Evolutionary conservation across 2,888 invertebrate genomes (phyloP).

Genomic region (Embidobia sp.): DNA sequence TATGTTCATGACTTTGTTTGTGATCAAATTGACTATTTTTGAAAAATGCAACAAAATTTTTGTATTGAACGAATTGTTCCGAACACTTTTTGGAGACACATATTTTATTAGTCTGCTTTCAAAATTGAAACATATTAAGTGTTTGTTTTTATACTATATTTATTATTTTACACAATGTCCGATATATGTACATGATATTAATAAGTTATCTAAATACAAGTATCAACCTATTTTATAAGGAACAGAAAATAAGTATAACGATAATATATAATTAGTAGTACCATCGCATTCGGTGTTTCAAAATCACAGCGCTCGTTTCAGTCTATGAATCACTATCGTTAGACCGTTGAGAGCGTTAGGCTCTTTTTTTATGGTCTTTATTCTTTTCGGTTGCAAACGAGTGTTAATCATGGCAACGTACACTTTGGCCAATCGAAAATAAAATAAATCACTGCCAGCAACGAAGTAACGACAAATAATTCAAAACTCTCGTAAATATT

Average conservation of each 20-base stretch:
- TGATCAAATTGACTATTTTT: no score
- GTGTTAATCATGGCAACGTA: constrained; percentile 38
- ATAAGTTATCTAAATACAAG: constrained; percentile 47
- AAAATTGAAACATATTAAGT: constrained; percentile 33
- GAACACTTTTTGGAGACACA: no score
- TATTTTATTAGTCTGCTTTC: constrained; percentile 8
- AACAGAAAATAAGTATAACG: constrained; percentile 64
- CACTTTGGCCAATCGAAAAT: constrained; percentile 25
- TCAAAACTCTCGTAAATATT: constrained; percentile 15
- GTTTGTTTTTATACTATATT: constrained; percentile 31
- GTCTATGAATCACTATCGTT: constrained; percentile 71
- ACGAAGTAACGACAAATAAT: constrained; percentile 39
- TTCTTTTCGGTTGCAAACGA: constrained; percentile 49
- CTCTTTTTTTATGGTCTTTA: constrained; percentile 58
- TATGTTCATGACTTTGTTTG: no score
- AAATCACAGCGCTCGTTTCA: constrained; percentile 78
- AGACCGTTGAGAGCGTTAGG: constrained; percentile 67
- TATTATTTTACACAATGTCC: constrained; percentile 50
- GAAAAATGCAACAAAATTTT: no score
- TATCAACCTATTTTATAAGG: constrained; percentile 56
- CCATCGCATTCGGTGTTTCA: constrained; percentile 77
- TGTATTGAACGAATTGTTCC: constrained; percentile 4
- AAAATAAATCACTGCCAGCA: constrained; percentile 13
- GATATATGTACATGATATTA: constrained; percentile 50
- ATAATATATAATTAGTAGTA: constrained; percentile 73